Evolutionary conservation across 1,140 invertebrate species (phyloP), one percentile per base, ranked within the genome.

Genomic region (Neodiprion lecontei): DNA sequence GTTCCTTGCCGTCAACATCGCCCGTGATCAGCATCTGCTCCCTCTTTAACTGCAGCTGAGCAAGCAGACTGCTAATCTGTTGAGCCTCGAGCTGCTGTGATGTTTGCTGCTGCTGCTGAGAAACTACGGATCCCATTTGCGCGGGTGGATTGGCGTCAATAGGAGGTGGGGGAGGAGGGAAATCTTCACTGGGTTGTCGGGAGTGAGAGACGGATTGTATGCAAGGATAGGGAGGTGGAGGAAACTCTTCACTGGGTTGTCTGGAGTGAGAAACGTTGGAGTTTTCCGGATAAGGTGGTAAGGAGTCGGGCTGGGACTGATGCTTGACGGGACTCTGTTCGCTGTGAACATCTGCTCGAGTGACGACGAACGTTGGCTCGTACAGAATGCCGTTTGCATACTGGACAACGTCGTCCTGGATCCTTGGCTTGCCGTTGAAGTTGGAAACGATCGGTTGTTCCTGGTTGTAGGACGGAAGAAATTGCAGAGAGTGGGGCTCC

Each of bases 151-250:
- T 91, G 79, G 93, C 86, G 75, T 95, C 93, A 67, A 95, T 89
- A 3, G 94, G 93, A 1, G 95, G 92, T 2, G 95, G 95, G 48
- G 95, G 95, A 21, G 95, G 95, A 50, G 95, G 95, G 79, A 97
- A 97, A 78, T 97, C 95, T 87, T 96, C 95, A 86, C 95, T 96
- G 0, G 94, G 91, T 86, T 97, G 95, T 73, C 95, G 90, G 1
- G 95, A 96, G 83, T 96, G 95, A 61, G 92, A 91, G 0, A 91
- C 92, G 2, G 94, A 95, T 72, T 92, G 90, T 3, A 94, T 92
- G 79, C 92, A 93, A 0, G 95, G 95, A 85, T 96, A 96, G 0
- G 95, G 95, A 7, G 91, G 91, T 5, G 90, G 86, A 1, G 94
- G 94, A 50, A 96, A 89, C 53, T 94, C 93, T 75, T 88, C 87